Percentiles rank a stretch among this genome's conserved stretches.
These are phyloP conservation scores for Stomorhina lunata DNA, from an alignment of 2,888 invertebrate genomes.

Conservation along the genomic window DNA sequence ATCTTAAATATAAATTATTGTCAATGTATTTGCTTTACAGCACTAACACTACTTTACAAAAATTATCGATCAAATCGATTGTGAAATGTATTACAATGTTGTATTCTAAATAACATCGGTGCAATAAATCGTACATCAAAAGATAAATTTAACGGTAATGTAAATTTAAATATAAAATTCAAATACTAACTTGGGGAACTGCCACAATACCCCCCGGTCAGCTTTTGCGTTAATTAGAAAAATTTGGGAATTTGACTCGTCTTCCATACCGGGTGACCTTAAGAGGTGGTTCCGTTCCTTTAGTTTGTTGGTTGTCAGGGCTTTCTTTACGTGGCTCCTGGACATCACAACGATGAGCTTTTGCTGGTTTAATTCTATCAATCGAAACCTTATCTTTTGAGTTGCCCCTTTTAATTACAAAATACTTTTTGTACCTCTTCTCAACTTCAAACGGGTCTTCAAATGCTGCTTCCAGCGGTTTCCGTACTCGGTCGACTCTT, in stretches of 20 bases:
- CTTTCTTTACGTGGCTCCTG: not conserved
- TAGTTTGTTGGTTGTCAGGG: not conserved
- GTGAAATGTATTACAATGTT: too few relatives aligned
- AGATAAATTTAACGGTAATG: too few relatives aligned
- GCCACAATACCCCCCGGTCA: too few relatives aligned
- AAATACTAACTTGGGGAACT: too few relatives aligned
- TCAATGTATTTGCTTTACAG: too few relatives aligned
- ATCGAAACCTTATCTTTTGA: conserved; percentile 7
- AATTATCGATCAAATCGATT: too few relatives aligned
- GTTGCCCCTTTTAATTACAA: not conserved
- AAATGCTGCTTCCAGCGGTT: conserved; percentile 30
- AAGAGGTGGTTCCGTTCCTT: too few relatives aligned
- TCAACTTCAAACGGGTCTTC: conserved; percentile 49
- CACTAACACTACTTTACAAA: too few relatives aligned
- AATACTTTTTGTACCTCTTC: not conserved
- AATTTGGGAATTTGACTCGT: not conserved
- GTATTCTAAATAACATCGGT: too few relatives aligned
- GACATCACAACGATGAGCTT: not conserved
- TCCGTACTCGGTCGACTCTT: conserved; percentile 22
- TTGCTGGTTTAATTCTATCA: conserved; percentile 41
- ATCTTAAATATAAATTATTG: too few relatives aligned
- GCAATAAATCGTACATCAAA: too few relatives aligned
- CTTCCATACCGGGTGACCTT: not conserved
- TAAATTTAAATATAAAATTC: too few relatives aligned
- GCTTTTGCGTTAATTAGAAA: not conserved